Evolutionary conservation across 2,888 invertebrate species (phyloP), one percentile per base, ranked within the genome.

Genomic region (Lumbricus terrestris): DNA sequence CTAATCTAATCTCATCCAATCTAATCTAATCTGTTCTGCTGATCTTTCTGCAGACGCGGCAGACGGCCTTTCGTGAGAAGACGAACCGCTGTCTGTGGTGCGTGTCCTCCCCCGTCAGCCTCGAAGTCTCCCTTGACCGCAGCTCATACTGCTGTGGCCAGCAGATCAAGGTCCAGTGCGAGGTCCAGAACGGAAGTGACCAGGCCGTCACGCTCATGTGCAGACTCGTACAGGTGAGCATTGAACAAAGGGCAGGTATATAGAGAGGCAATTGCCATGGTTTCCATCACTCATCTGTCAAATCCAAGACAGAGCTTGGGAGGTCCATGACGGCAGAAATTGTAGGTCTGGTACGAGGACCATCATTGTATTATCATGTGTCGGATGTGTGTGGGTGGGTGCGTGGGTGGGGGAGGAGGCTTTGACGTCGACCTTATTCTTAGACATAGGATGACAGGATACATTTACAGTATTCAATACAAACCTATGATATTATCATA

Each of bases 81-180:
- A 93, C 89, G 37, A 88, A 34, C 16, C 93, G 90, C 90, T 97
- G 97, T 93, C 96, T 92, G 88, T 97, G 97, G 93, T 97, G 97
- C 94, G 96, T 96, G 93, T 96, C 96, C 91, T 97, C 97, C 34
- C 96, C 96, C 20, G 96, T 97, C 1, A 96, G 96, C 83, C 95
- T 97, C 90, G 95, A 96, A 91, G 96, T 96, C 82, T 96, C 96
- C 89, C 95, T 97, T 90, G 97, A 97, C 93, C 95, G 97, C 91
- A 96, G 96, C 20, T 97, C 97, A 35, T 97, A 97, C 94, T 97
- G 97, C 89, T 96, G 96, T 94, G 97, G 96, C 16, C 97, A 97
- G 94, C 96, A 96, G 92, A 96, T 97, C 92, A 96, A 96, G 93
- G 94, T 97, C 88, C 96, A 96, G 94, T 96, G 96, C 47, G 96